Evolutionary conservation across 2,797 vertebrate genomes (phyloP), one percentile per base, ranked within the genome.

Genomic region (Tauraco hartlaubi): DNA sequence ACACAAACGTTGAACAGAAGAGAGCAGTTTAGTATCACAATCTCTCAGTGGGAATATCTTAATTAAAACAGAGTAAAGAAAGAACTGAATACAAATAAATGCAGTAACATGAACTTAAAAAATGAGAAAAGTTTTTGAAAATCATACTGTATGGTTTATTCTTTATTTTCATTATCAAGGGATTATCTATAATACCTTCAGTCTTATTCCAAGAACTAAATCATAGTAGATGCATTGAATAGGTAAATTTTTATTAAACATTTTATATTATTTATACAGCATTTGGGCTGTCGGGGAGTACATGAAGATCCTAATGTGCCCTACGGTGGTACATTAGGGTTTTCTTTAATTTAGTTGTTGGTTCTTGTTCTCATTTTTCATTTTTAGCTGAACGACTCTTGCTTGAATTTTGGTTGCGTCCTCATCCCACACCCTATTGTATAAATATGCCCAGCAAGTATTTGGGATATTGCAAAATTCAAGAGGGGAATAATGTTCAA

Each of bases 381-480:
- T 49, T 78, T 90, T 81, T 74, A 72, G 44, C 26, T 62, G 26
- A 78, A 31, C 3, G 66, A 7, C 43, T 73, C 4, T 54, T 81
- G 16, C 39, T 84, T 54, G 12, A 33, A 29, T 78, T 78, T 76
- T 22, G 6, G 9, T 75, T 58, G 15, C 11, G 25, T 49, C 12
- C 11, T 78, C 1, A 1, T 33, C 6, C 4, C 17, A 44, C 6
- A 11, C 7, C 5, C 7, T 2, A 2, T 29, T 28, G 11, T 49
- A 15, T 64, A 82, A 72, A 55, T 52, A 55, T 16, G 9, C 15
- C 20, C 33, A 52, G 15, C 31, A 91, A n/a, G 7, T 66, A 46
- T 49, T 83, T 44, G 0, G 1, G 33, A 20, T 83, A 69, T 64
- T 79, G 25, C 11, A 77, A 41, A 55, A 58, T 12, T 52, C 7